Percentiles rank a stretch among this genome's conserved stretches.
Evolutionary conservation across 2,888 invertebrate genomes (phyloP).

Genomic region (Cephonodes hylas): DNA sequence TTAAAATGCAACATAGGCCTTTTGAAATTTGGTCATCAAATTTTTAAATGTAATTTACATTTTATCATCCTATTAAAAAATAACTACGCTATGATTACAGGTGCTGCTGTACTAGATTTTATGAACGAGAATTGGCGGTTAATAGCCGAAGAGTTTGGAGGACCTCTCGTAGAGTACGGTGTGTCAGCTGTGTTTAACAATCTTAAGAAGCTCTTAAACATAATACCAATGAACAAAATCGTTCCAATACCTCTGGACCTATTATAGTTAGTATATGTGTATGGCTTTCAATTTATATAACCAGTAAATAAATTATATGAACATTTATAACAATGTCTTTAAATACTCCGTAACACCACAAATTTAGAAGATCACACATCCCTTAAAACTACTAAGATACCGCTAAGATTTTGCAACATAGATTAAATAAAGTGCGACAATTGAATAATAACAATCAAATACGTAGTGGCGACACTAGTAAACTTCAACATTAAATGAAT

Average conservation of each 20-base stretch:
- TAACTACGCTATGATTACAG: slow-evolving; percentile 35
- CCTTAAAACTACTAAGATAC: no score
- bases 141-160: slow-evolving; percentile 59
- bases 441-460: slow-evolving; percentile 60
- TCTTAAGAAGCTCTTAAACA: slow-evolving; percentile 41
- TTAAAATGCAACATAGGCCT: no score
- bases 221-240: slow-evolving; percentile 40
- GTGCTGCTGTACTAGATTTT: slow-evolving; percentile 49
- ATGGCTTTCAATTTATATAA: neutral
- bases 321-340: neutral
- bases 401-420: no score
- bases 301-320: slow-evolving; percentile 5
- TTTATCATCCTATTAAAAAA: no score
- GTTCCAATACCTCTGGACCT: slow-evolving; percentile 16
- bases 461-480: slow-evolving; percentile 57
- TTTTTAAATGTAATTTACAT: no score
- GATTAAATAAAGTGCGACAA: slow-evolving; percentile 48
- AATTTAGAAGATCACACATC: no score
- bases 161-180: slow-evolving; percentile 54
- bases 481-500: slow-evolving; percentile 57
- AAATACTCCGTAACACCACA: neutral
- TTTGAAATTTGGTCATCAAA: no score
- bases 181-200: slow-evolving; percentile 41
- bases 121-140: slow-evolving; percentile 59
- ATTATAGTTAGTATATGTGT: neutral